Conservation (phyloP, 2,888 invertebrate genomes). For the Pammene aurita region DNA sequence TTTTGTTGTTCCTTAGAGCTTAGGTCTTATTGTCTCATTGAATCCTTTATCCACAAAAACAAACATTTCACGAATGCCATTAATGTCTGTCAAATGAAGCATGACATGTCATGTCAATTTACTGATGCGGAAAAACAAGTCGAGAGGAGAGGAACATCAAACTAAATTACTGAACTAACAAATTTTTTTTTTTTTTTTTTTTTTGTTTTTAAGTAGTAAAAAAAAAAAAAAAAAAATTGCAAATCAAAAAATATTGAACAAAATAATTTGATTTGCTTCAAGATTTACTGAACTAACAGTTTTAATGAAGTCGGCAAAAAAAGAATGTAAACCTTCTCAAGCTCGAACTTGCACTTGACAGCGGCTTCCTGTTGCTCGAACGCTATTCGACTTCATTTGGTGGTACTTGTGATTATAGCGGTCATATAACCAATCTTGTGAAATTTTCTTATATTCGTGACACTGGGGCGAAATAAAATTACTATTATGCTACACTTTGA, state of each 20-base stretch:
- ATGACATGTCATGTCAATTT: slow-evolving; percentile 5
- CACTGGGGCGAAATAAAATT: no score
- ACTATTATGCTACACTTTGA: no score
- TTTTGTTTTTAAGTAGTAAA: no score
- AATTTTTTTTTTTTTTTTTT: no score
- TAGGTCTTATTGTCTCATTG: no score
- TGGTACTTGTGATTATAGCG: neutral
- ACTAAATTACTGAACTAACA: slow-evolving; percentile 14
- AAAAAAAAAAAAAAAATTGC: no score
- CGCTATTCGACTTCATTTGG: neutral
- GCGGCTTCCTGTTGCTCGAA: neutral
- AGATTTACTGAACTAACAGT: slow-evolving; percentile 19
- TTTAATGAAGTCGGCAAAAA: slow-evolving; percentile 1
- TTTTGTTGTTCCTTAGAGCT: no score
- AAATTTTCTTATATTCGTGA: no score
- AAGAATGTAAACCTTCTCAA: neutral
- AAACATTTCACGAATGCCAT: neutral
- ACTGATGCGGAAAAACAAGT: slow-evolving; percentile 2
- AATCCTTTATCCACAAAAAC: neutral
- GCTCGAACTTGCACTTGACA: slow-evolving; percentile 12
- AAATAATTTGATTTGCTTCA: no score
- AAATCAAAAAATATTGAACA: no score
- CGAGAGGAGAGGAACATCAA: no score
- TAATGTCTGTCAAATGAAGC: slow-evolving; percentile 15
- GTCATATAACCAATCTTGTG: neutral